phyloP scores from a whole-genome alignment of 2,797 vertebrate species.

The Glyptemys insculpta region DNA sequence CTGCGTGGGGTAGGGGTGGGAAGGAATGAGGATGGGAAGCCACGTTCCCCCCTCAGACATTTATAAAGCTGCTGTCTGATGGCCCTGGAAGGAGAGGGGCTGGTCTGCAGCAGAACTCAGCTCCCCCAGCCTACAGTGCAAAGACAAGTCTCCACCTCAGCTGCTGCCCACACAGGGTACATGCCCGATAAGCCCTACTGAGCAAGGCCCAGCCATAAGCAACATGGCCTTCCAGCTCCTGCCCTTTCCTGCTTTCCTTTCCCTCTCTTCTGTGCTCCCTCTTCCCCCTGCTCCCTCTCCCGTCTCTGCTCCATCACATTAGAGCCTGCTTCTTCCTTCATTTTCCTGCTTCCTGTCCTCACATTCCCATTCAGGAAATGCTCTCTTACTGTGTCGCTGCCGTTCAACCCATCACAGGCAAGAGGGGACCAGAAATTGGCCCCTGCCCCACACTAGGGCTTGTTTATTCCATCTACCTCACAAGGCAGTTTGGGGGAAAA shows the following conservation, averaged over 20 bases:
- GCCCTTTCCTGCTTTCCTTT: neutral
- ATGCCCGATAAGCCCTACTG: accelerated
- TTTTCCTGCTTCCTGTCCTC: neutral
- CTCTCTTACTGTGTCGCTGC: neutral
- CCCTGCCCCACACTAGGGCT: neutral
- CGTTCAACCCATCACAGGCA: neutral
- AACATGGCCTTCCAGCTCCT: neutral
- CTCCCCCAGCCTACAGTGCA: neutral
- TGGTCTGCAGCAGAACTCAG: neutral
- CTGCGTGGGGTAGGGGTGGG: accelerated
- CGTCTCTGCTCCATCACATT: neutral
- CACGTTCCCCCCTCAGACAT: neutral
- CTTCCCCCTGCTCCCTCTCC: neutral
- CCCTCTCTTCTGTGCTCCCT: neutral
- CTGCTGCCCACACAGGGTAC: neutral
- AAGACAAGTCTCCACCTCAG: neutral
- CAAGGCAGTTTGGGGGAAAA: neutral
- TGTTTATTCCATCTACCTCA: neutral
- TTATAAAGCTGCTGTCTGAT: neutral
- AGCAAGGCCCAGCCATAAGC: neutral
- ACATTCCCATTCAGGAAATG: neutral
- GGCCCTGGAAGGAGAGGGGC: neutral
- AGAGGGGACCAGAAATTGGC: neutral
- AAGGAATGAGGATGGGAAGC: neutral
- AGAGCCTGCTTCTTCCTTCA: neutral